Evolutionary conservation across 92 coral and sea anemone genomes (phyloP).

Genomic region (Epizoanthus ramosus): DNA sequence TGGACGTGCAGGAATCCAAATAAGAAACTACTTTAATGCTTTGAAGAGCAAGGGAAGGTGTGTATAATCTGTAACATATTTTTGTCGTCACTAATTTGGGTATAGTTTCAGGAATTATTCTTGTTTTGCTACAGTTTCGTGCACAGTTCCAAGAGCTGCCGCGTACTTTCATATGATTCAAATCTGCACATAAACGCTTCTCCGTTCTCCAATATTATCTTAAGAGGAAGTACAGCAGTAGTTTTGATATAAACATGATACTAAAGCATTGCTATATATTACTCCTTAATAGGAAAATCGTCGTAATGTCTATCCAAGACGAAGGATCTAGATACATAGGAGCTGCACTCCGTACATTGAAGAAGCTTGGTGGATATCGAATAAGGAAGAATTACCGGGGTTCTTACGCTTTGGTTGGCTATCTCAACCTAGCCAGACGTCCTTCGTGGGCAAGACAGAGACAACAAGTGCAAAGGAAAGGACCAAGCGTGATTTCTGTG

Average conservation of each 20-base stretch:
- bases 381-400: constrained; percentile 25
- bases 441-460: constrained; percentile 27
- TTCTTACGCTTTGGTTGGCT: constrained; percentile 13
- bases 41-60: constrained; percentile 19
- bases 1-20: constrained; percentile 33
- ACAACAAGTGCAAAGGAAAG: background rate
- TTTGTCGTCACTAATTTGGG: background rate
- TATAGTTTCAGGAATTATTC: too few relatives aligned
- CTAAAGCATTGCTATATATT: too few relatives aligned
- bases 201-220: too few relatives aligned
- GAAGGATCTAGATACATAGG: background rate
- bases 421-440: constrained; percentile 20
- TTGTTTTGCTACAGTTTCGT: too few relatives aligned
- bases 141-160: too few relatives aligned
- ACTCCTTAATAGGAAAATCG: constrained; percentile 13
- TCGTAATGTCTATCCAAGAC: constrained; percentile 31
- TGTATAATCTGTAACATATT: background rate
- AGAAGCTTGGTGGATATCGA: constrained; percentile 33
- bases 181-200: too few relatives aligned
- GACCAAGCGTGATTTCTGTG: constrained; percentile 22
- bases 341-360: constrained; percentile 18
- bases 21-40: background rate
- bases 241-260: too few relatives aligned
- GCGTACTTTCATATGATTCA: too few relatives aligned
- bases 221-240: too few relatives aligned